phyloP scores from a whole-genome alignment of 1,140 invertebrate species.

The Gyrodactylus bullatarudis region DNA sequence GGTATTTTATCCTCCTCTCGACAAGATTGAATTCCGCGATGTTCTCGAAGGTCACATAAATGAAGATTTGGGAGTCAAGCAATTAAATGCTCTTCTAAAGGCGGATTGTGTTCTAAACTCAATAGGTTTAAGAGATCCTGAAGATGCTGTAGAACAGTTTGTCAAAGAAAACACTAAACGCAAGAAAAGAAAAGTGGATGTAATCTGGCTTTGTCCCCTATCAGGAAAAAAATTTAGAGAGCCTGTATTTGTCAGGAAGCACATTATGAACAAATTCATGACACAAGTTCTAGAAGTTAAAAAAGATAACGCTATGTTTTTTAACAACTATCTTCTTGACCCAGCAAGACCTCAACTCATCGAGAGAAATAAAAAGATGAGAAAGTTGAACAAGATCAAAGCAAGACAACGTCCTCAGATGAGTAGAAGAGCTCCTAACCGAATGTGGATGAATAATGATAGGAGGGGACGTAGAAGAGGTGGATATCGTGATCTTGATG shows the following conservation, averaged over 20 bases:
- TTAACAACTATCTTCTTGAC: constrained; percentile 84
- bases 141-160: constrained; percentile 55
- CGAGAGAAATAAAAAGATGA: neutral
- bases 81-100: neutral
- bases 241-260: constrained; percentile 87
- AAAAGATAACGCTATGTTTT: constrained; percentile 58
- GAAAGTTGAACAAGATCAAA: too few relatives aligned
- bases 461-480: too few relatives aligned
- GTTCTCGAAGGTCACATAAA: neutral
- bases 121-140: constrained; percentile 1
- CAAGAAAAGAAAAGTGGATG: neutral
- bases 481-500: neutral
- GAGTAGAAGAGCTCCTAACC: too few relatives aligned
- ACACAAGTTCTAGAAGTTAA: constrained; percentile 74
- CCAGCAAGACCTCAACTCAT: constrained; percentile 19
- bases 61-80: neutral
- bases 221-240: constrained; percentile 98
- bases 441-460: too few relatives aligned
- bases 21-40: neutral
- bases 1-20: neutral
- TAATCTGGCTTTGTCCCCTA: constrained; percentile 63
- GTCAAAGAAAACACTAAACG: constrained; percentile 35
- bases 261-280: constrained; percentile 78
- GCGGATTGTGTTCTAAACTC: neutral
- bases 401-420: too few relatives aligned